Evolutionary conservation across 2,113 vertebrate genomes (phyloP).

Genomic region (Edolisoma coerulescens): DNA sequence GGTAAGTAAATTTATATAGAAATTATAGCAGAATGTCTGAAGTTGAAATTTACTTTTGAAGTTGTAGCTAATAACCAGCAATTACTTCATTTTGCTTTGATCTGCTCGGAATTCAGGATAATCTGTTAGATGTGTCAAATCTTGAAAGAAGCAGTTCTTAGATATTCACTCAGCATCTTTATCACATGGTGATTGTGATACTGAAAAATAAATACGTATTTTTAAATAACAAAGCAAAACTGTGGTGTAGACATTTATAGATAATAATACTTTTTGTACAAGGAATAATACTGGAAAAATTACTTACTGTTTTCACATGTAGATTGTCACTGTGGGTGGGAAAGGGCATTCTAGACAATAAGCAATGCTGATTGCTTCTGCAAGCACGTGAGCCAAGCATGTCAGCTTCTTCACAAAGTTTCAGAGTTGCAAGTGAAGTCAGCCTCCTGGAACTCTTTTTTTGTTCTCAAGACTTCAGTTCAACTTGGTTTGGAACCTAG

Average conservation of each 20-base stretch:
- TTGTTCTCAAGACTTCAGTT: background rate
- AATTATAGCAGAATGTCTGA: background rate
- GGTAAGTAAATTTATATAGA: conserved; percentile 73
- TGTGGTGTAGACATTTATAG: background rate
- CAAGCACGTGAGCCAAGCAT: background rate
- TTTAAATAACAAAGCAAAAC: background rate
- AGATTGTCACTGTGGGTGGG: background rate
- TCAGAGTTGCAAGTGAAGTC: background rate
- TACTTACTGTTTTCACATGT: background rate
- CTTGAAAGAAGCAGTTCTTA: background rate
- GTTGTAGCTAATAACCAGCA: background rate
- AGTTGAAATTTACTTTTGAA: background rate
- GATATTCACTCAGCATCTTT: background rate
- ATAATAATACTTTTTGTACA: background rate
- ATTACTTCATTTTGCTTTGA: background rate
- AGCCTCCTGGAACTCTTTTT: background rate
- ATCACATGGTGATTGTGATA: background rate
- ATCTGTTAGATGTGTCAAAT: background rate
- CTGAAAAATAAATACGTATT: background rate
- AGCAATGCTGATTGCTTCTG: background rate
- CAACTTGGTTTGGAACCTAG: background rate
- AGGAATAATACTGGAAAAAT: background rate
- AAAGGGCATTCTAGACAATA: background rate
- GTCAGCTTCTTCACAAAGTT: background rate
- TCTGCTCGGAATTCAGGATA: background rate